Conservation (phyloP, 2,888 invertebrate species). For the Seira musarum region DNA sequence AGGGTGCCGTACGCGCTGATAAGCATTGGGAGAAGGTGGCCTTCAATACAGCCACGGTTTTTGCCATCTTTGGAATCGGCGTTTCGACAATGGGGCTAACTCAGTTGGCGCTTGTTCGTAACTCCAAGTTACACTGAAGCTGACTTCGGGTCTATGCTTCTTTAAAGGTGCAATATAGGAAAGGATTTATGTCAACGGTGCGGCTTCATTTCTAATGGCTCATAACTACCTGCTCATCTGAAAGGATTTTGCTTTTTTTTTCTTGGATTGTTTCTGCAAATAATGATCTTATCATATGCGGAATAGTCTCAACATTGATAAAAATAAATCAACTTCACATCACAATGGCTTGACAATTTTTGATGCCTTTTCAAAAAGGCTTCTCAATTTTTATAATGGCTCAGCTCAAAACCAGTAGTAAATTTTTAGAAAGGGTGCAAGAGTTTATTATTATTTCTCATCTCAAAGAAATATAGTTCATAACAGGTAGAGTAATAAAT, state of each 20-base stretch:
- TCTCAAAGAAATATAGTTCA: not conserved
- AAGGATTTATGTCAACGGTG: slow-evolving; percentile 2
- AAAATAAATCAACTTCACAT: not conserved
- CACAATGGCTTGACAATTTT: not conserved
- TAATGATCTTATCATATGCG: not conserved
- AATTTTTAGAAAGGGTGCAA: no score
- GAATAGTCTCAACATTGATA: not conserved
- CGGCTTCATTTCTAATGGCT: not conserved
- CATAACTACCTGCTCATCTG: not conserved
- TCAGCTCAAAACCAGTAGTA: not conserved
- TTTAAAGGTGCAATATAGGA: not conserved
- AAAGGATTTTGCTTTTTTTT: not conserved
- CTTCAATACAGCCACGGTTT: slow-evolving; percentile 64
- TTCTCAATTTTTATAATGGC: not conserved
- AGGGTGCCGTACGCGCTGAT: slow-evolving; percentile 52
- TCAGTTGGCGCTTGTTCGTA: slow-evolving; percentile 48
- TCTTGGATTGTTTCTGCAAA: not conserved
- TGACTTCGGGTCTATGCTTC: not conserved
- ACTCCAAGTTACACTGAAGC: slow-evolving; percentile 54
- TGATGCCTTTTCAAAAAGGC: not conserved
- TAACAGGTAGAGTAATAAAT: not conserved
- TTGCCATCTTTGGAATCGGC: slow-evolving; percentile 66
- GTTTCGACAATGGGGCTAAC: slow-evolving; percentile 67
- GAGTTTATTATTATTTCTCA: not conserved
- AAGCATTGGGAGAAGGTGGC: slow-evolving; percentile 65